Conservation (phyloP, 1,140 invertebrate genomes). For the Hestina assimilis region DNA sequence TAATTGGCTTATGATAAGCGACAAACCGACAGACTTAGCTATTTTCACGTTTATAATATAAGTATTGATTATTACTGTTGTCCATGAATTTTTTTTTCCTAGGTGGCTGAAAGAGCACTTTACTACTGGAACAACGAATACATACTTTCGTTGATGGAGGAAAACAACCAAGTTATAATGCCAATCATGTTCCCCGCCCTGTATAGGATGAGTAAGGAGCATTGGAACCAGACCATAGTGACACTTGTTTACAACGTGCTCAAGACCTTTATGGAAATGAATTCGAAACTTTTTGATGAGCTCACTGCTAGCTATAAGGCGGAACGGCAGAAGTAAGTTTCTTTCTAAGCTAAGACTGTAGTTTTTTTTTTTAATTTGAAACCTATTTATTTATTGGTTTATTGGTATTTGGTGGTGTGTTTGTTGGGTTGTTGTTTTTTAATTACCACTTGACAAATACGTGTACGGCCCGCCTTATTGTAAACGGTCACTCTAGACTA, state of each 20-base stretch:
- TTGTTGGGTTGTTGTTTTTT: too few relatives aligned
- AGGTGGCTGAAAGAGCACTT: slow-evolving; percentile 98
- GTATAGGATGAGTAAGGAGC: slow-evolving; percentile 98
- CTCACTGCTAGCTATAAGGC: slow-evolving; percentile 98
- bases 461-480: too few relatives aligned
- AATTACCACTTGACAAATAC: too few relatives aligned
- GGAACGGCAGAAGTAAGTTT: slow-evolving; percentile 95
- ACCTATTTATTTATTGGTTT: too few relatives aligned
- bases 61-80: not conserved
- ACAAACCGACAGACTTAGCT: too few relatives aligned
- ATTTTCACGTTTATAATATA: too few relatives aligned
- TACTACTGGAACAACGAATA: slow-evolving; percentile 99
- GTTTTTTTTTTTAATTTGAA: too few relatives aligned
- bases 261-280: slow-evolving; percentile 99
- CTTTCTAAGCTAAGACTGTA: not conserved
- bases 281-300: slow-evolving; percentile 99
- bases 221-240: slow-evolving; percentile 99
- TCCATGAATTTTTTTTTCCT: slow-evolving; percentile 22
- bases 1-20: too few relatives aligned
- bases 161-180: slow-evolving; percentile 94
- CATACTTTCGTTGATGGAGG: slow-evolving; percentile 95
- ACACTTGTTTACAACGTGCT: slow-evolving; percentile 99
- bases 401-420: too few relatives aligned
- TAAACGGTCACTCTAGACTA: too few relatives aligned
- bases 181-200: slow-evolving; percentile 98